phyloP scores from a whole-genome alignment of 1,140 invertebrate species.

The Thrips palmi region DNA sequence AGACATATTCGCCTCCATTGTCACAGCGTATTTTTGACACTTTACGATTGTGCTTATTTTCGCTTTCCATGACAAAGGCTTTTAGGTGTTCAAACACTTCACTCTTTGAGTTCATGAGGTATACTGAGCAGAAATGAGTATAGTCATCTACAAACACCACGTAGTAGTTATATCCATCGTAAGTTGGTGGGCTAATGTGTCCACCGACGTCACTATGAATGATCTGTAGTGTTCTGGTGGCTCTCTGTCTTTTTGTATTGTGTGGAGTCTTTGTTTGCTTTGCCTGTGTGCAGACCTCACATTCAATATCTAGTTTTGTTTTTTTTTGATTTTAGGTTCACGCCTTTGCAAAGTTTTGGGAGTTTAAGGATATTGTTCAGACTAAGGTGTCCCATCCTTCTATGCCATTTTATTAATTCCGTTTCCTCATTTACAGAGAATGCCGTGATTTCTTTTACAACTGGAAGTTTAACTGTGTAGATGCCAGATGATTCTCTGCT shows the following conservation, averaged over 20 bases:
- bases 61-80: constrained; percentile 14
- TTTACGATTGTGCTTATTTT: constrained; percentile 14
- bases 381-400: constrained; percentile 8
- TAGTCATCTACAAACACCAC: constrained; percentile 23
- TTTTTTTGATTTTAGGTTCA: not conserved
- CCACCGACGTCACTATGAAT: constrained; percentile 21
- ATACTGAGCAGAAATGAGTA: constrained; percentile 20
- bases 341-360: not conserved
- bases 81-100: constrained; percentile 19
- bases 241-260: constrained; percentile 13
- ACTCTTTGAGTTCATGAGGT: constrained; percentile 19
- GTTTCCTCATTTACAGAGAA: not conserved
- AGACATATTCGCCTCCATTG: constrained; percentile 19
- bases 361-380: constrained; percentile 9
- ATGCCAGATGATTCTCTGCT: not conserved
- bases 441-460: not conserved
- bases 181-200: constrained; percentile 17
- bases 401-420: constrained; percentile 8
- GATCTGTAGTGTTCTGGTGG: constrained; percentile 16
- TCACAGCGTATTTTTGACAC: constrained; percentile 16
- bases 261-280: constrained; percentile 16
- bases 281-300: constrained; percentile 15
- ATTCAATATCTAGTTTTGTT: constrained; percentile 5
- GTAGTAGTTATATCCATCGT: constrained; percentile 20
- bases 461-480: not conserved